Evolutionary conservation across 2,888 invertebrate species (phyloP), one percentile per base, ranked within the genome.

Genomic region (Ferdinandea cuprea): DNA sequence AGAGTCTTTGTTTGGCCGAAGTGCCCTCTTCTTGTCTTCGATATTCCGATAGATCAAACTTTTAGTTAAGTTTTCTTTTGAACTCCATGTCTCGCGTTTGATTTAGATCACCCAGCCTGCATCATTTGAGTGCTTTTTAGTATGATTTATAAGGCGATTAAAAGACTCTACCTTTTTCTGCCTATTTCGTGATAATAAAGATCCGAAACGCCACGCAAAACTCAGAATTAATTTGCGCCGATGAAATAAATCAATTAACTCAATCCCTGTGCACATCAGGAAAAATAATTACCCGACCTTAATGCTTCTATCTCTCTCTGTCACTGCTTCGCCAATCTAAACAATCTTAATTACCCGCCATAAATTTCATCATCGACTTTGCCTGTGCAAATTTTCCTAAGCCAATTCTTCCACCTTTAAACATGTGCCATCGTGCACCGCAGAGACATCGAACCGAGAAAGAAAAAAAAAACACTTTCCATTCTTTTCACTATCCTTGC

Each of bases 301-400:
- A 15, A 35, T 65, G 19, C 48, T 2, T 11, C n/a, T n/a, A n/a
- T n/a, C n/a, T n/a, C n/a, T n/a, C n/a, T n/a, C n/a, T n/a, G n/a
- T n/a, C n/a, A n/a, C n/a, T n/a, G n/a, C n/a, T n/a, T 35, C 5
- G 25, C 28, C 68, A 32, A 37, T 74, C 63, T 48, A 56, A 80
- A 66, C 68, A 63, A 74, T 58, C 69, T 74, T 80, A 74, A 80
- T 74, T 74, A 68, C 74, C 48, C 11, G 30, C 68, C 21, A 74
- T 80, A 74, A 80, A 80, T 80, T 74, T 63, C 19, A 35, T 19
- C 50, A 74, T 80, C 63, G 80, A 44, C 35, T 28, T 25, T 66
- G 42, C 44, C 32, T 46, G 35, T n/a, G 56, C 25, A 63, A 74
- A 74, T 74, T 50, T 69, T 68, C 42, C 48, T 56, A 32, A 72